Conservation (phyloP, 2,113 vertebrate species). For the Scomber scombrus region DNA sequence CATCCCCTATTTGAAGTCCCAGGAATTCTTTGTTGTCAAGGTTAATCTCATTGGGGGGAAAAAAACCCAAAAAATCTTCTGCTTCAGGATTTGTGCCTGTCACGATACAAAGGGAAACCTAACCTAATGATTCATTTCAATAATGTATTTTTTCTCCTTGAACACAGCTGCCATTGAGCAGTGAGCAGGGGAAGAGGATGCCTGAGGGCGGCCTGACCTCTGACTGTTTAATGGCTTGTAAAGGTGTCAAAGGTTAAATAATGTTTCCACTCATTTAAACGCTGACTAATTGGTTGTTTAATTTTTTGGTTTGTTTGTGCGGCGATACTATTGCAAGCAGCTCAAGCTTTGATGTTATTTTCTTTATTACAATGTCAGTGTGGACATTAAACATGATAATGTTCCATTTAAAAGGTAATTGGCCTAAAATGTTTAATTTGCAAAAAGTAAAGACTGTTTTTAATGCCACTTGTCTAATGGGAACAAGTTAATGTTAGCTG, state of each 20-base stretch:
- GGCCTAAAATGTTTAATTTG: too few species aligned
- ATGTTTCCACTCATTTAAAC: slow-evolving; percentile 82
- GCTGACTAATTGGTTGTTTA: slow-evolving; percentile 68
- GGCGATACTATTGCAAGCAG: not conserved
- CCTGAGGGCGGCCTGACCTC: slow-evolving; percentile 76
- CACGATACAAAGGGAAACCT: slow-evolving; percentile 70
- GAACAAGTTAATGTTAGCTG: too few species aligned
- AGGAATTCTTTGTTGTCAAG: slow-evolving; percentile 78
- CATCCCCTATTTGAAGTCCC: slow-evolving; percentile 67
- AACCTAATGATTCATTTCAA: slow-evolving; percentile 73
- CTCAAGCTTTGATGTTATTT: not conserved
- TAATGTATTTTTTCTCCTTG: slow-evolving; percentile 57
- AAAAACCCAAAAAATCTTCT: slow-evolving; percentile 19
- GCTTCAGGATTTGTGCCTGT: slow-evolving; percentile 69
- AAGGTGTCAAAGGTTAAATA: slow-evolving; percentile 86
- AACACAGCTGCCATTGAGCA: slow-evolving; percentile 43
- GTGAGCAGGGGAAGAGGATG: slow-evolving; percentile 47
- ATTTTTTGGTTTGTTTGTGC: slow-evolving; percentile 59
- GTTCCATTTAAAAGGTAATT: too few species aligned
- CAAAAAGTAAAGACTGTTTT: too few species aligned
- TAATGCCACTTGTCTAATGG: too few species aligned
- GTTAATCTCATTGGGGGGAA: slow-evolving; percentile 54
- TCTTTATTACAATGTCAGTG: too few species aligned
- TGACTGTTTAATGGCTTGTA: slow-evolving; percentile 83
- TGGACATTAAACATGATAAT: too few species aligned